These are phyloP conservation scores for Melikaiella ostensackeni DNA, from an alignment of 2,888 invertebrate species.

Conservation along the genomic window DNA sequence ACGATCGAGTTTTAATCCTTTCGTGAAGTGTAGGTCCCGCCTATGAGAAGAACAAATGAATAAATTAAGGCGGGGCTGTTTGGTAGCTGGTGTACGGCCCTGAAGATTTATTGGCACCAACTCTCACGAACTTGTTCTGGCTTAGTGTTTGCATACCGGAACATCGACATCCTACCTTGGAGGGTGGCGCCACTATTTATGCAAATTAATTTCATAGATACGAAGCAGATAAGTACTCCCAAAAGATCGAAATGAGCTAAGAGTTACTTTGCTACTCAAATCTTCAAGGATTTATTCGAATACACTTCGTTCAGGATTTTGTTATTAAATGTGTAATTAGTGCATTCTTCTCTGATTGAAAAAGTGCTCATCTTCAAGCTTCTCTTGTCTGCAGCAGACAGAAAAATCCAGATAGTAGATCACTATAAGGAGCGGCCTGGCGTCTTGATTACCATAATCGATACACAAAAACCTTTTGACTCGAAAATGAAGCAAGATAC, in stretches of 20 bases:
- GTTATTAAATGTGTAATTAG: background rate
- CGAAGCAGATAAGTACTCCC: background rate
- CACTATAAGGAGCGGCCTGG: slow-evolving; percentile 70
- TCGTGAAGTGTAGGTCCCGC: slow-evolving; percentile 70
- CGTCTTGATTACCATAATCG: slow-evolving; percentile 67
- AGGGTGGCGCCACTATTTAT: slow-evolving; percentile 66
- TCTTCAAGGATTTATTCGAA: background rate
- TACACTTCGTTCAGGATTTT: background rate
- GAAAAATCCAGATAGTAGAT: background rate
- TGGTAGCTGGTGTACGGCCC: slow-evolving; percentile 68
- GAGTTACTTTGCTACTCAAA: background rate
- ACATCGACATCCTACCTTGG: slow-evolving; percentile 15
- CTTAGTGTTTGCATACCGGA: background rate
- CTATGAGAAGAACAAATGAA: slow-evolving; percentile 73
- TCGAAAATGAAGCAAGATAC: slow-evolving; percentile 59
- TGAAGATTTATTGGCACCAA: slow-evolving; percentile 69
- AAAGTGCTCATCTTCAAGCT: background rate
- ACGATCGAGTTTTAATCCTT: slow-evolving; percentile 64
- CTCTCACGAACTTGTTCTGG: slow-evolving; percentile 57
- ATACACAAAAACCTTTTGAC: slow-evolving; percentile 63
- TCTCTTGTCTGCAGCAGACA: background rate
- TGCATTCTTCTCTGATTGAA: background rate
- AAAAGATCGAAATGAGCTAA: slow-evolving; percentile 4
- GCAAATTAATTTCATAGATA: slow-evolving; percentile 56
- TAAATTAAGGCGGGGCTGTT: slow-evolving; percentile 74